These are phyloP conservation scores for Cercopithecus diana DNA, from an alignment of 2,797 vertebrate species.

Conservation along the genomic window DNA sequence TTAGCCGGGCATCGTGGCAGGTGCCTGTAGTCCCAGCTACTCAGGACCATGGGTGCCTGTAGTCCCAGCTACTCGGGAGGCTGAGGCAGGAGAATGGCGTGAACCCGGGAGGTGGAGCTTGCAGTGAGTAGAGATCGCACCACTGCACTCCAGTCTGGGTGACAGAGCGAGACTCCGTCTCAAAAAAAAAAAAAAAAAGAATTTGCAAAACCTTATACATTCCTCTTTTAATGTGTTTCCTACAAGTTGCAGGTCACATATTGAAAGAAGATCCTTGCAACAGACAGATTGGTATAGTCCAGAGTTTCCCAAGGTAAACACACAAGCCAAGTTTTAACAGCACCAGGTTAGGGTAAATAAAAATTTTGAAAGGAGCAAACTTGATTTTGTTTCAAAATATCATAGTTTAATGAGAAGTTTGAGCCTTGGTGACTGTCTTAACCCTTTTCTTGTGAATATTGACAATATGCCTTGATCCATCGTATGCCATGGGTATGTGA, in stretches of 20 bases:
- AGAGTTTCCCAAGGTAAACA: neutral
- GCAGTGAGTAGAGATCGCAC: too few species aligned
- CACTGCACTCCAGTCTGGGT: too few species aligned
- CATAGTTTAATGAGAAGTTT: neutral
- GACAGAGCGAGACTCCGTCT: too few species aligned
- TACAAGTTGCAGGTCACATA: neutral
- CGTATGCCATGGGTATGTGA: neutral
- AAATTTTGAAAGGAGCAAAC: neutral
- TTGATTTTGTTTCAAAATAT: slow-evolving; percentile 30
- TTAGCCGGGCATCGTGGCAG: too few species aligned
- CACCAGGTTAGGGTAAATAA: neutral
- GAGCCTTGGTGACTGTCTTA: neutral
- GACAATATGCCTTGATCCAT: neutral
- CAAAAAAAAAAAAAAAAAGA: neutral
- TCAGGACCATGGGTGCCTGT: too few species aligned
- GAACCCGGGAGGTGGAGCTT: too few species aligned
- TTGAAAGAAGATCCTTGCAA: neutral
- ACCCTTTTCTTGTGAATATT: neutral
- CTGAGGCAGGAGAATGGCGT: too few species aligned
- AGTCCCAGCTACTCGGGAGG: too few species aligned
- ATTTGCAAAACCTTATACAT: neutral
- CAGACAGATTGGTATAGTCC: neutral
- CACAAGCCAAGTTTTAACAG: neutral
- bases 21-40: too few species aligned
- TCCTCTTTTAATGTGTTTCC: neutral